A percentile compares a stretch with the other conserved stretches of the same genome.
Evolutionary conservation across 2,888 invertebrate species (phyloP).

Genomic region (Caradrina kadenii): DNA sequence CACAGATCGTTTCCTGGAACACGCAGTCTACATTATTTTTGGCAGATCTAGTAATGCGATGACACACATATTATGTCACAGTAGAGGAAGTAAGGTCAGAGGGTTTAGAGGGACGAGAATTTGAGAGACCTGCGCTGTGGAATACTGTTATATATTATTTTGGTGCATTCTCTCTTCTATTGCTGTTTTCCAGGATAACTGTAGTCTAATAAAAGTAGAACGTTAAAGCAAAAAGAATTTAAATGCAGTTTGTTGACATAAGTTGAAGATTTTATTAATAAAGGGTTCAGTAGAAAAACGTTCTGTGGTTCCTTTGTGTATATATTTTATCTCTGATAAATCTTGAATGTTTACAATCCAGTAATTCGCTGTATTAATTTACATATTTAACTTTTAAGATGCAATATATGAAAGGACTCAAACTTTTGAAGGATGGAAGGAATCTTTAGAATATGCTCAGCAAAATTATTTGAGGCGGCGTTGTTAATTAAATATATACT

Average conservation of each 20-base stretch:
- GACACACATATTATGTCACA: constrained; percentile 60
- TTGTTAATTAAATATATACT: not conserved
- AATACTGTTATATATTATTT: constrained; percentile 8
- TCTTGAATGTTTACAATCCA: constrained; percentile 9
- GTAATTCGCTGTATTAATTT: constrained; percentile 12
- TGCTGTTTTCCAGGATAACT: no score
- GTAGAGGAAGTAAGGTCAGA: constrained; percentile 57
- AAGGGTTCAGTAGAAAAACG: not conserved
- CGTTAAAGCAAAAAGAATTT: not conserved
- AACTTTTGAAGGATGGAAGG: constrained; percentile 23
- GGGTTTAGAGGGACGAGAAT: constrained; percentile 13
- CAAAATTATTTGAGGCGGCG: constrained; percentile 10
- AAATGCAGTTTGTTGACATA: not conserved
- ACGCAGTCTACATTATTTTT: constrained; percentile 59
- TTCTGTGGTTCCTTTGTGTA: not conserved
- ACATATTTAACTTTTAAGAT: constrained; percentile 24
- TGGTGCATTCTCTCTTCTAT: no score
- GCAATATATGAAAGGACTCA: constrained; percentile 17
- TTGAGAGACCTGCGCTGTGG: not conserved
- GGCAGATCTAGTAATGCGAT: constrained; percentile 64
- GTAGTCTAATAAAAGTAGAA: no score
- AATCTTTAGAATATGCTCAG: constrained; percentile 1
- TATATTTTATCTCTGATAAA: constrained; percentile 6
- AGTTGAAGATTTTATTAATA: not conserved
- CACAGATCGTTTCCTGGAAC: constrained; percentile 60